Evolutionary conservation across 2,797 vertebrate genomes (phyloP), one percentile per base, ranked within the genome.

Genomic region (Gobio occitaniae): DNA sequence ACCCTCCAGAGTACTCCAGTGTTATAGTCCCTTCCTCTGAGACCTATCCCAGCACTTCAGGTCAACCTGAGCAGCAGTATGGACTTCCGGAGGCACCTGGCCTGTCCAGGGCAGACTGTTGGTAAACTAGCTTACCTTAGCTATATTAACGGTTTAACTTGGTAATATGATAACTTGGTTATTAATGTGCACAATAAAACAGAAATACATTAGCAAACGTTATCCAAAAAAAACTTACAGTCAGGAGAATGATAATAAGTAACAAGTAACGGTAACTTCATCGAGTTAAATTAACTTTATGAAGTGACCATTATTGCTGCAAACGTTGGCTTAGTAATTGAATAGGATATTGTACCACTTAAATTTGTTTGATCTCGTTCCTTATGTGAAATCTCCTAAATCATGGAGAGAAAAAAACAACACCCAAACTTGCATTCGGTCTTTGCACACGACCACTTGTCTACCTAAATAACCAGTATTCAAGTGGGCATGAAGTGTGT

Each of bases 1-100:
- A 91, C 13, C n/a, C 50, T 4, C 72, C 83, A 0, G 25, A 21
- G 9, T 74, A 63, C 80, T 6, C 70, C 25, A 38, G 82, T 15
- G 19, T 44, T 7, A 91, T 86, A 0, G 86, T 90, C 66, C 69
- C 83, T 44, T n/a, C 63, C 2, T 69, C 80, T 38, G 63, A 36
- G 47, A 41, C 15, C 13, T 72, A 15, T 72, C 78, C 82, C 85
- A 91, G 89, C 70, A 25, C 41, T 17, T 15, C 61, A 32, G 61
- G 61, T 32, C 61, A 65, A 32, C 25, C 13, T 16, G 13, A 5
- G 10, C 91, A 92, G 69, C 63, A 78, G n/a, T 81, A 87, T 12
- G 77, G 66, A 63, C 56, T 48, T 19, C 65, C 59, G 1, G 13
- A 52, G 10, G 3, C 65, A 83, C 61, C 16, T 72, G 77, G 6